A percentile compares a stretch with the other conserved stretches of the same genome.
Evolutionary conservation across 2,888 invertebrate species (phyloP).

Genomic region (Amiota mariae): DNA sequence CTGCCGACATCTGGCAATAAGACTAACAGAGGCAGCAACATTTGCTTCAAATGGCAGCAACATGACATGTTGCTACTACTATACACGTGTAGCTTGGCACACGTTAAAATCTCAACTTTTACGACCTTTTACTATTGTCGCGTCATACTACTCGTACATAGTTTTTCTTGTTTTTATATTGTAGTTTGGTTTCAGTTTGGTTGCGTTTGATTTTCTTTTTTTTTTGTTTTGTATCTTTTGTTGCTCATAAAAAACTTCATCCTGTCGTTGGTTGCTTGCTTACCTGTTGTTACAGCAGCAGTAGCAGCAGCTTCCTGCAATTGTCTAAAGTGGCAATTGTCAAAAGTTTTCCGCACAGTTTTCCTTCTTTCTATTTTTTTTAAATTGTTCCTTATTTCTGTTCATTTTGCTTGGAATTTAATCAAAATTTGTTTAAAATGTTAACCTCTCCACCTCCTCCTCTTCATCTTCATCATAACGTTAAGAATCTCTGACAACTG

Average conservation of each 20-base stretch:
- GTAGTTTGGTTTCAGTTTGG: constrained; percentile 27
- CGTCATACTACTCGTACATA: background rate
- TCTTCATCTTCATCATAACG: constrained; percentile 50
- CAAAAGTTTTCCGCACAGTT: constrained; percentile 40
- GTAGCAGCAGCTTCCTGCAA: constrained; percentile 37
- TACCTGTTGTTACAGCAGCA: constrained; percentile 47
- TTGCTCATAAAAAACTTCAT: constrained; percentile 32
- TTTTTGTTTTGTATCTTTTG: constrained; percentile 32
- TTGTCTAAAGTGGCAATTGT: constrained; percentile 51
- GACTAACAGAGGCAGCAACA: constrained; percentile 27
- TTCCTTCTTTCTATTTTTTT: background rate
- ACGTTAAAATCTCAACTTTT: constrained; percentile 69
- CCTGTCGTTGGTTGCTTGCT: constrained; percentile 42
- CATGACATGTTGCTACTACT: constrained; percentile 46
- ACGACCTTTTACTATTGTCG: constrained; percentile 56
- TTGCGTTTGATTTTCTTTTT: constrained; percentile 35
- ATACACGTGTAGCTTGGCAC: constrained; percentile 65
- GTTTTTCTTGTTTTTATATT: constrained; percentile 24
- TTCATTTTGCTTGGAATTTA: constrained; percentile 52
- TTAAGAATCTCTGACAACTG: constrained; percentile 40
- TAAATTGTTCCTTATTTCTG: background rate
- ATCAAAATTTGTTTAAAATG: constrained; percentile 59
- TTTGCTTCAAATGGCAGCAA: constrained; percentile 53
- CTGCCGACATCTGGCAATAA: constrained; percentile 4
- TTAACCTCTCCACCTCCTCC: constrained; percentile 1